Base-by-base conservation (phyloP, 2,888 invertebrate genomes). In the Sinhomidia bicolor region DNA sequence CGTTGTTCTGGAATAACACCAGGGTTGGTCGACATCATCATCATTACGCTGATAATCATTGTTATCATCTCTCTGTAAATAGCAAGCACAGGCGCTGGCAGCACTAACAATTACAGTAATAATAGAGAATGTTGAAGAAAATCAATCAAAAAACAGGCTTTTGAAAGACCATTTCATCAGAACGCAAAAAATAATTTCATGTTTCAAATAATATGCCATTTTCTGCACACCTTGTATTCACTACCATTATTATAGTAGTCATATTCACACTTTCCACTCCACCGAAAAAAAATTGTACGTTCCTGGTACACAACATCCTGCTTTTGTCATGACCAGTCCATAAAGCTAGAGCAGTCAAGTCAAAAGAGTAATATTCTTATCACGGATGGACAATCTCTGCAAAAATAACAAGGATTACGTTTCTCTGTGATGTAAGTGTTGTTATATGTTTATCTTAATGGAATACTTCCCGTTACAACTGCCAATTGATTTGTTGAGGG, bases 141-240 rank as follows among this genome's bases (percentile, higher is more conserved):
- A 85, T 85, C 85, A 79, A 65, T 85, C 54, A 51, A 68, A n/a
- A 78, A 85, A 65, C 65, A 54, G 65, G 79, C 79, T 79, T 79
- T 85, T 76, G 14, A 20, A 71, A 71, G 36, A 71, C 17, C 68
- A 71, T 71, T 36, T 65, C 60, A 76, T 51, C 51, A 74, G 51
- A 26, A 60, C 26, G 29, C 26, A 60, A n/a, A n/a, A n/a, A n/a
- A n/a, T 9, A 60, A 26, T 20, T 29, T 20, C 26, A 26, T 60
- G 60, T 29, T 57, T 26, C n/a, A 5, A n/a, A n/a, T n/a, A n/a
- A n/a, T 32, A 32, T 17, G 60, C 65, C 65, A 36, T 65, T 32
- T 36, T 32, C n/a, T 12, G 36, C 65, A 65, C 65, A 65, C 36
- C 36, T 32, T 36, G 6, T 36, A 65, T 32, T 65, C 32, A 32